These are phyloP conservation scores for Siniperca obscura DNA, from an alignment of 2,797 vertebrate genomes.

Conservation along the genomic window DNA sequence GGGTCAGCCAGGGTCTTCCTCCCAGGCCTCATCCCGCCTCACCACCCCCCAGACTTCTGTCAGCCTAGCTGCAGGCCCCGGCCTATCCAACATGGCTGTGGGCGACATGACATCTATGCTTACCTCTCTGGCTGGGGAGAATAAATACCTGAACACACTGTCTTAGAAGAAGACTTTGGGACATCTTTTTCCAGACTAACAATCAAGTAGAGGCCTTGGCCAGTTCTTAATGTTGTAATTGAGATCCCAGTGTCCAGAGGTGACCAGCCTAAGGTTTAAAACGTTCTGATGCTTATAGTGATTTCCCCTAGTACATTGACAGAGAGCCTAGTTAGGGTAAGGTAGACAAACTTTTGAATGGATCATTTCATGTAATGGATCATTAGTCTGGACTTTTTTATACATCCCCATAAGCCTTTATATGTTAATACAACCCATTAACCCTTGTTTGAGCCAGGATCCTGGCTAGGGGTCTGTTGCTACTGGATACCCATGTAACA, in stretches of 20 bases:
- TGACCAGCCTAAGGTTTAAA: constrained; percentile 27
- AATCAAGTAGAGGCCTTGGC: constrained; percentile 46
- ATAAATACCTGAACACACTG: constrained; percentile 93
- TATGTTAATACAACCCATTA: constrained; percentile 34
- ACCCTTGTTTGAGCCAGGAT: constrained; percentile 6
- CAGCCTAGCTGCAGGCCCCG: constrained; percentile 82
- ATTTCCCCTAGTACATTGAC: constrained; percentile 38
- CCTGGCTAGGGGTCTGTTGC: constrained; percentile 18
- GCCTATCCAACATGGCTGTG: constrained; percentile 95
- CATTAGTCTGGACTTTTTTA: constrained; percentile 32
- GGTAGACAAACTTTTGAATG: constrained; percentile 21
- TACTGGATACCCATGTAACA: constrained; percentile 38
- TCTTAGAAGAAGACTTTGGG: constrained; percentile 67
- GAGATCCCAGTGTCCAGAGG: constrained; percentile 15
- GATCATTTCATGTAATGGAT: constrained; percentile 36
- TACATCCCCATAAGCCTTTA: constrained; percentile 25
- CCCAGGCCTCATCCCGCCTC: constrained; percentile 87
- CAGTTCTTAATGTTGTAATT: constrained; percentile 38
- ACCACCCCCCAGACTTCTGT: constrained; percentile 87
- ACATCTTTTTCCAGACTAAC: constrained; percentile 30
- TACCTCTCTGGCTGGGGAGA: constrained; percentile 95
- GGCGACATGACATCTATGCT: constrained; percentile 98
- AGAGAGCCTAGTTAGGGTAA: constrained; percentile 23
- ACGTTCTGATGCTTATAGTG: constrained; percentile 28
- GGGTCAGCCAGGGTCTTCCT: constrained; percentile 79